These are phyloP conservation scores for Sakesphorus luctuosus DNA, from an alignment of 2,113 vertebrate species.

Conservation along the genomic window DNA sequence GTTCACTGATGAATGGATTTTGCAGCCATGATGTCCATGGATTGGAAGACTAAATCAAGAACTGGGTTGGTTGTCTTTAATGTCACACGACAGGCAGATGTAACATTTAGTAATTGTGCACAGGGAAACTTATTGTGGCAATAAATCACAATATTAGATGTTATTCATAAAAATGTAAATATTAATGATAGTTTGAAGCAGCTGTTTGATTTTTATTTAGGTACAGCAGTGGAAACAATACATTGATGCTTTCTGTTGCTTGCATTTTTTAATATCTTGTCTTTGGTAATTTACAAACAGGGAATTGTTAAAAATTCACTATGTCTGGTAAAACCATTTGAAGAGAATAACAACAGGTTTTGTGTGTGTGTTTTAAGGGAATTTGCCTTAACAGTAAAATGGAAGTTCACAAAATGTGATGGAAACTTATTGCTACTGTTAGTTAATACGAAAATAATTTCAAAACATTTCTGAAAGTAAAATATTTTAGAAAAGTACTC, in stretches of 20 bases:
- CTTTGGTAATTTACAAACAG: not conserved
- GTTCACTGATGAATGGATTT: not conserved
- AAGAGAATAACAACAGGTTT: not conserved
- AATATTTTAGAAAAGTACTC: not conserved
- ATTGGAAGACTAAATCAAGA: not conserved
- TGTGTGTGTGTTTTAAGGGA: not conserved
- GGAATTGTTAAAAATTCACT: not conserved
- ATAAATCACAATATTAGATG: not conserved
- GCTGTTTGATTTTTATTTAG: not conserved
- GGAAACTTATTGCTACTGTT: not conserved
- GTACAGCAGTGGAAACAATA: not conserved
- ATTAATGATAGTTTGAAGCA: not conserved
- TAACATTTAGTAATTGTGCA: not conserved
- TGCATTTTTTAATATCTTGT: not conserved
- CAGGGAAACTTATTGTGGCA: not conserved
- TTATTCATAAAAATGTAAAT: not conserved
- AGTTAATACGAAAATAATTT: not conserved
- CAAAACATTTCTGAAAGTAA: not conserved
- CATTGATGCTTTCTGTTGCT: not conserved
- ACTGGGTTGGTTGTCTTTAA: not conserved
- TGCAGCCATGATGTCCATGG: not conserved
- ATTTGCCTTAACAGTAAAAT: not conserved
- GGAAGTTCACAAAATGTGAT: not conserved
- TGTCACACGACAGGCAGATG: not conserved
- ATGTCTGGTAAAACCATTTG: not conserved